Evolutionary conservation across 2,797 vertebrate genomes (phyloP).

Genomic region (Denticeps clupeoides): DNA sequence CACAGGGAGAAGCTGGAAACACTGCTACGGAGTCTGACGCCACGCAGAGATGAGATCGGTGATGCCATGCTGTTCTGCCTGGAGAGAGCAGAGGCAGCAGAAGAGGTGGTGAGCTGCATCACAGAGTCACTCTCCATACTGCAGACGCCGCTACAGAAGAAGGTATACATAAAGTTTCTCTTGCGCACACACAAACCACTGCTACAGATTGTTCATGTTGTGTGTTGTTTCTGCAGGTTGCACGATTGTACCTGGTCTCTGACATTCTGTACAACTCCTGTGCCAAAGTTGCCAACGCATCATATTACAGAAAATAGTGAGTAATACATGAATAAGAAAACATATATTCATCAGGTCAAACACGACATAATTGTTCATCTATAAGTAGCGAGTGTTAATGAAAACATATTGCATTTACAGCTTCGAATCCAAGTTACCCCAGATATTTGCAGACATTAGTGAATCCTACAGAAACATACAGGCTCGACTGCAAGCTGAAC

Average conservation of each 20-base stretch:
- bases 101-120: slow-evolving; percentile 64
- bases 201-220: background rate
- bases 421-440: slow-evolving; percentile 62
- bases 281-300: slow-evolving; percentile 69
- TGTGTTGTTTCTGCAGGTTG: slow-evolving; percentile 42
- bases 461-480: slow-evolving; percentile 62
- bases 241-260: slow-evolving; percentile 65
- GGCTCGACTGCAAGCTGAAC: slow-evolving; percentile 67
- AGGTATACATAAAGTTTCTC: slow-evolving; percentile 33
- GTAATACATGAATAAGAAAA: slow-evolving; percentile 7
- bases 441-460: slow-evolving; percentile 64
- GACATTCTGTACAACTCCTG: slow-evolving; percentile 69
- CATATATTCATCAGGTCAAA: background rate
- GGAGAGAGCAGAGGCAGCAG: slow-evolving; percentile 63
- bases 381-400: no score
- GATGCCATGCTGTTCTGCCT: slow-evolving; percentile 65
- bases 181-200: background rate
- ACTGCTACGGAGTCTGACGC: slow-evolving; percentile 51
- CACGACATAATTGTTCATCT: background rate
- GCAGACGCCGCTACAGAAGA: slow-evolving; percentile 64
- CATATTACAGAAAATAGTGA: slow-evolving; percentile 74
- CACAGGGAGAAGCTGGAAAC: slow-evolving; percentile 57
- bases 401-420: no score
- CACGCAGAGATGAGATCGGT: slow-evolving; percentile 52
- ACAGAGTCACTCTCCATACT: slow-evolving; percentile 55